These are phyloP conservation scores for Babyrousa celebensis DNA, from an alignment of 2,797 vertebrate species.

Conservation along the genomic window DNA sequence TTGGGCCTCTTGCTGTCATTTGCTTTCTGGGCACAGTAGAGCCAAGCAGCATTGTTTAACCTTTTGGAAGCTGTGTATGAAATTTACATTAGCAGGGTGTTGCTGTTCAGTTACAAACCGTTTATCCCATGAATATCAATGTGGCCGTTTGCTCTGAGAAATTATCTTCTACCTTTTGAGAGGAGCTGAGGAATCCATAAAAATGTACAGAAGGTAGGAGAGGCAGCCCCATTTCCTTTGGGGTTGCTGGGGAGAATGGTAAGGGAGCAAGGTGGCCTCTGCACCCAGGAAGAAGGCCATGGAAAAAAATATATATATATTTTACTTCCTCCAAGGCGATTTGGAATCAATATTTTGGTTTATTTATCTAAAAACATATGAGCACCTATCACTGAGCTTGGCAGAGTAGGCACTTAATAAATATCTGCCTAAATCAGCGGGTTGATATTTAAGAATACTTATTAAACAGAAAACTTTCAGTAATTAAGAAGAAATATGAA, in stretches of 20 bases:
- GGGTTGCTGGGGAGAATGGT: neutral
- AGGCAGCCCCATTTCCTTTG: neutral
- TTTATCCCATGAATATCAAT: slow-evolving; percentile 85
- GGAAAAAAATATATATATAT: neutral
- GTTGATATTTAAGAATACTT: slow-evolving; percentile 47
- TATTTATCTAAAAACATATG: slow-evolving; percentile 34
- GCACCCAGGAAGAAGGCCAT: neutral
- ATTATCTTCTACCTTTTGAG: slow-evolving; percentile 81
- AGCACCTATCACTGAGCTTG: neutral
- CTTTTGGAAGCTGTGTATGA: slow-evolving; percentile 80
- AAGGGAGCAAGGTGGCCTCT: slow-evolving; percentile 37
- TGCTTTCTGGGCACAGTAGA: slow-evolving; percentile 81
- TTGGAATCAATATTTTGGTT: neutral
- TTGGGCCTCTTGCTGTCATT: slow-evolving; percentile 64
- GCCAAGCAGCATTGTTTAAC: slow-evolving; percentile 76
- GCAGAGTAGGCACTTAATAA: neutral
- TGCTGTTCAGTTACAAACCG: slow-evolving; percentile 77
- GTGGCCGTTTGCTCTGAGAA: slow-evolving; percentile 79
- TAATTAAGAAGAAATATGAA: slow-evolving; percentile 52
- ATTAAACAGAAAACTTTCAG: slow-evolving; percentile 29
- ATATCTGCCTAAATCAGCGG: neutral
- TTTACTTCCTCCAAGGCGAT: neutral
- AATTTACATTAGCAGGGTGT: slow-evolving; percentile 83
- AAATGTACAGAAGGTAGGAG: neutral
- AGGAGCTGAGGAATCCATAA: slow-evolving; percentile 78